Percentiles rank a stretch among this genome's conserved stretches.
Evolutionary conservation across 2,888 invertebrate genomes (phyloP).

Genomic region (Tachina fera): DNA sequence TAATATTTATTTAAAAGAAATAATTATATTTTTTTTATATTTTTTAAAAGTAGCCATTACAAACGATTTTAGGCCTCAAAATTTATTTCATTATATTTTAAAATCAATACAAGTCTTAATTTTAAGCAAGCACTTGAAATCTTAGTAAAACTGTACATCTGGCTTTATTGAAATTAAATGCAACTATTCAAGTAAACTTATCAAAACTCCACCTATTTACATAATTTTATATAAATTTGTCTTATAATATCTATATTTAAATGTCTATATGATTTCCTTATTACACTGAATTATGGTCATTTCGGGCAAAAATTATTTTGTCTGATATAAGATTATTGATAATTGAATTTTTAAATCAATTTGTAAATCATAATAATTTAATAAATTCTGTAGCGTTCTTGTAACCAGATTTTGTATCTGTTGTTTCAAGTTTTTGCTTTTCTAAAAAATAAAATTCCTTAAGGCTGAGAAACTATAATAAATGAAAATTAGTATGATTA

Average conservation of each 20-base stretch:
- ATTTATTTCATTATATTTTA: slow-evolving; percentile 26
- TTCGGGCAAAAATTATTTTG: slow-evolving; percentile 1
- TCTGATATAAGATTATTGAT: slow-evolving; percentile 55
- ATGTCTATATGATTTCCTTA: slow-evolving; percentile 61
- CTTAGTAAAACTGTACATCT: slow-evolving; percentile 6
- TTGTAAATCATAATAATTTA: slow-evolving; percentile 65
- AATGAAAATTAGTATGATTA: slow-evolving; percentile 62
- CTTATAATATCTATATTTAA: slow-evolving; percentile 60
- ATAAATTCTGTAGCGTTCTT: slow-evolving; percentile 41
- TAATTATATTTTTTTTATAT: slow-evolving; percentile 6
- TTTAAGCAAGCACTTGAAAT: neutral
- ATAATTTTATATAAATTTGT: slow-evolving; percentile 23
- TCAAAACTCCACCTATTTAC: neutral
- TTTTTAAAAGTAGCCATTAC: slow-evolving; percentile 2
- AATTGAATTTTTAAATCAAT: slow-evolving; percentile 66
- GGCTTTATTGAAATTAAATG: neutral
- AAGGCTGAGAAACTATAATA: slow-evolving; percentile 46
- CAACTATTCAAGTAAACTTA: neutral
- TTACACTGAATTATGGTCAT: slow-evolving; percentile 61
- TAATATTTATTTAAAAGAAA: neutral
- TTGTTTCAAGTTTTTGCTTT: slow-evolving; percentile 3
- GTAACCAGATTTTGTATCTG: slow-evolving; percentile 24
- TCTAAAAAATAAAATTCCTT: slow-evolving; percentile 9
- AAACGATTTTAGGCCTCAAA: slow-evolving; percentile 6
- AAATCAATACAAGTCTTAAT: too few relatives aligned